Evolutionary conservation across 2,888 invertebrate genomes (phyloP).

Genomic region (Epiperipatus broadwayi): DNA sequence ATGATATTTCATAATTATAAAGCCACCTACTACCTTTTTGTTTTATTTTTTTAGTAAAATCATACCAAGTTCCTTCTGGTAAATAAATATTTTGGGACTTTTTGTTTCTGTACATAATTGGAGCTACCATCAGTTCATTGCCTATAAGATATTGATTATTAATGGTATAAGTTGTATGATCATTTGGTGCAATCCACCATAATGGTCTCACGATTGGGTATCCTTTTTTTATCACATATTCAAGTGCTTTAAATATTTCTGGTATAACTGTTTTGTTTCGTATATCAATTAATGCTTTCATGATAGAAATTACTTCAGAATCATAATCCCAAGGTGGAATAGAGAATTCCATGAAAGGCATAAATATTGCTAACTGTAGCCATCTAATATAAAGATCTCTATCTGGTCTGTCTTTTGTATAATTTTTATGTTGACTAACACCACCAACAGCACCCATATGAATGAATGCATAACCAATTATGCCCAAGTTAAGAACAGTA

Average conservation of each 20-base stretch:
- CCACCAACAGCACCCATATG: conserved; percentile 88
- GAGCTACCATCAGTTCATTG: conserved; percentile 73
- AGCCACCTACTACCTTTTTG: too few relatives aligned
- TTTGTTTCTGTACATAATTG: conserved; percentile 49
- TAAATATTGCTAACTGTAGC: conserved; percentile 70
- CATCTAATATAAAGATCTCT: conserved; percentile 70
- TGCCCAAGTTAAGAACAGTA: conserved; percentile 63
- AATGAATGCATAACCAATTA: conserved; percentile 77
- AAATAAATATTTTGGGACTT: conserved; percentile 57
- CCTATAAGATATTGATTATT: conserved; percentile 74
- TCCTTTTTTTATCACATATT: conserved; percentile 58
- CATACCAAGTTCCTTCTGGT: conserved; percentile 78
- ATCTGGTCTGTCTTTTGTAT: conserved; percentile 43
- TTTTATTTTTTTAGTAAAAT: too few relatives aligned
- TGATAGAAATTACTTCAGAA: conserved; percentile 34
- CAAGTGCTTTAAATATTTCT: conserved; percentile 50
- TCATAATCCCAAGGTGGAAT: conserved; percentile 73
- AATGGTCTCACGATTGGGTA: conserved; percentile 64
- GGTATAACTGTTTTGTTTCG: conserved; percentile 43
- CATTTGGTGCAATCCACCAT: conserved; percentile 68
- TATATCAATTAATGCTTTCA: conserved; percentile 39
- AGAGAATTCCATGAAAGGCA: conserved; percentile 78
- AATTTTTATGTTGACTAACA: conserved; percentile 31
- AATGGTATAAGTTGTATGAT: conserved; percentile 51
- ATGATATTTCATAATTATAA: too few relatives aligned